Evolutionary conservation across 2,797 vertebrate genomes (phyloP).

Genomic region (Acanthurus tractus): DNA sequence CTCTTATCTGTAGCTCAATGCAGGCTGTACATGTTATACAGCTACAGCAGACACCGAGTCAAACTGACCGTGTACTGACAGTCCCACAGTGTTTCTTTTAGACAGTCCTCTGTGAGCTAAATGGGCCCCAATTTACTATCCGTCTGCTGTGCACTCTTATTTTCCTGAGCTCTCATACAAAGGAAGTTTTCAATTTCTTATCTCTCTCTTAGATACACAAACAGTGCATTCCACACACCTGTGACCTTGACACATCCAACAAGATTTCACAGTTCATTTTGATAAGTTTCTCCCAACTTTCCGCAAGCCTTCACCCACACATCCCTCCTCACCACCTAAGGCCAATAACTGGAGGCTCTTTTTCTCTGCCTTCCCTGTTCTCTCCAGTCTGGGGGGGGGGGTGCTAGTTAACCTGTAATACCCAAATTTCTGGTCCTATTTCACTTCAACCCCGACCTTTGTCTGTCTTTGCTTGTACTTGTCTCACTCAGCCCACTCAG

Average conservation of each 20-base stretch:
- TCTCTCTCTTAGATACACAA: neutral
- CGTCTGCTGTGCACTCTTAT: conserved; percentile 21
- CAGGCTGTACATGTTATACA: neutral
- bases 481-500: conserved; percentile 42
- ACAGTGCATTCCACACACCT: neutral
- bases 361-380: no score
- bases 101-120: neutral
- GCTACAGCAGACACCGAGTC: neutral
- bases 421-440: conserved; percentile 61
- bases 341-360: neutral
- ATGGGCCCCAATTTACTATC: conserved; percentile 15
- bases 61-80: neutral
- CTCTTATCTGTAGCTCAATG: no score
- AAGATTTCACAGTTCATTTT: conserved; percentile 38
- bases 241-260: conserved; percentile 34
- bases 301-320: conserved; percentile 15
- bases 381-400: conserved; percentile 24
- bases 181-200: conserved; percentile 23
- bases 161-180: conserved; percentile 18
- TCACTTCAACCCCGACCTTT: conserved; percentile 57
- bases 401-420: conserved; percentile 66
- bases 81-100: neutral
- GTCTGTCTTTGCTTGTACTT: conserved; percentile 24
- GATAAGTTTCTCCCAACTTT: conserved; percentile 9
- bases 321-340: neutral